Base-by-base conservation (phyloP, 2,797 vertebrate species). In the Melanotaenia pygmaea region DNA sequence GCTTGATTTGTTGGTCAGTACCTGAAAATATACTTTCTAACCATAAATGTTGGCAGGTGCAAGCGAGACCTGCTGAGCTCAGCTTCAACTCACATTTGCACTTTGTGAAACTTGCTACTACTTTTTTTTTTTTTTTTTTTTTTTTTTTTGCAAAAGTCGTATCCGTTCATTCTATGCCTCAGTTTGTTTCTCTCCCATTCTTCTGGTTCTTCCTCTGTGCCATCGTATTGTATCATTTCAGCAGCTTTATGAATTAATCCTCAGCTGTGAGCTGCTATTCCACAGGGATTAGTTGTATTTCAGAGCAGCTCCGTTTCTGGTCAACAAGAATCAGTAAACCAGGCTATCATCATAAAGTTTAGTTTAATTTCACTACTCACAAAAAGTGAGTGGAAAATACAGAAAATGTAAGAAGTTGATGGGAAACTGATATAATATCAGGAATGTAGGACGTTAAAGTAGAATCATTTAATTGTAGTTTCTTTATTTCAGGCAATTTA, bases 231-330 rank as follows among this genome's bases (percentile, higher is more conserved):
- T 86, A 82, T 88, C 12, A 80, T 90, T 88, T 89, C 88, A 86
- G 79, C 72, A 77, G 76, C 77, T 83, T 91, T 75, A 89, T 90
- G 81, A 86, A 87, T 90, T 78, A 87, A 90, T 92, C 88, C 82
- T 78, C 72, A 69, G 59, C 83, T 74, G 56, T 78, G 72, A 78
- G 81, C 81, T 86, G 79, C 70, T 85, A 66, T 87, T 86, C 82
- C 67, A 59, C 74, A 57, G 68, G 65, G 82, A 86, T 83, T 77
- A 67, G 59, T 82, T 78, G 72, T 79, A 72, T 85, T 85, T 58
- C 71, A 82, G 76, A 73, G 56, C 67, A 80, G 63, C 72, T 86
- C 75, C 32, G 80, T 82, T 88, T 90, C 77, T 82, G 81, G 87
- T 79, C 13, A 59, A 37, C 72, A 73, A 58, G 38, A 76, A 79